Percentiles rank a stretch among this genome's conserved stretches.
Evolutionary conservation across 2,797 vertebrate genomes (phyloP).

Genomic region (Choloepus didactylus): DNA sequence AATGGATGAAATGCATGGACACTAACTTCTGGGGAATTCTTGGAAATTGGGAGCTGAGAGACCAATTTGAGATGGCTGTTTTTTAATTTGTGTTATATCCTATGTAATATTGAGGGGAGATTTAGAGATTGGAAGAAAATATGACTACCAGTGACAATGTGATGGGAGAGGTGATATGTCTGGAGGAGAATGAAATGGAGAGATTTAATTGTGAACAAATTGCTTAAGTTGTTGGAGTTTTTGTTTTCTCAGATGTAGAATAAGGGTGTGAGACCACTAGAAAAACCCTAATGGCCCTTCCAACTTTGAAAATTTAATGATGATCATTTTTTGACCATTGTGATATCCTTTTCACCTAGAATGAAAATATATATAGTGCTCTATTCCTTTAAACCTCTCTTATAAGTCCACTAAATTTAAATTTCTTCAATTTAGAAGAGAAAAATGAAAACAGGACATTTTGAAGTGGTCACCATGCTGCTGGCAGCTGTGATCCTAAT

Average conservation of each 20-base stretch:
- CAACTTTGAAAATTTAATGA: neutral
- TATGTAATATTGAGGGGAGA: neutral
- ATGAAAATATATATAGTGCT: neutral
- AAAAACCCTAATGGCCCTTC: neutral
- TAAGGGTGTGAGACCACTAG: neutral
- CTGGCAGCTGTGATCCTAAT: conserved; percentile 74
- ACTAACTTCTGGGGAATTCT: conserved; percentile 24
- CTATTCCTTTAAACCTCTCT: neutral
- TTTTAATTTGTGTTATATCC: conserved; percentile 42
- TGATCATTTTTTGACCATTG: neutral
- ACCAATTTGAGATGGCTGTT: neutral
- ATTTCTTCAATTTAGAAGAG: conserved; percentile 78
- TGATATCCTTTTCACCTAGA: neutral
- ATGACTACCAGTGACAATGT: neutral
- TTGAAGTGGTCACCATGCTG: conserved; percentile 73
- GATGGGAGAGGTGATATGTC: neutral
- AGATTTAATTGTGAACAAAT: conserved; percentile 49
- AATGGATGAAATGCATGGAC: neutral
- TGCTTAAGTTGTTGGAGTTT: conserved; percentile 37
- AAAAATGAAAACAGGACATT: conserved; percentile 81
- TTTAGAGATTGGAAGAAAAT: conserved; percentile 6
- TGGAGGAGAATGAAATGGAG: neutral
- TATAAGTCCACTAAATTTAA: conserved; percentile 38
- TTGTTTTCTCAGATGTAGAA: neutral
- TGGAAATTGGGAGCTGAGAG: neutral